Conservation (phyloP, 2,113 vertebrate species). For the Lasiurus borealis region DNA sequence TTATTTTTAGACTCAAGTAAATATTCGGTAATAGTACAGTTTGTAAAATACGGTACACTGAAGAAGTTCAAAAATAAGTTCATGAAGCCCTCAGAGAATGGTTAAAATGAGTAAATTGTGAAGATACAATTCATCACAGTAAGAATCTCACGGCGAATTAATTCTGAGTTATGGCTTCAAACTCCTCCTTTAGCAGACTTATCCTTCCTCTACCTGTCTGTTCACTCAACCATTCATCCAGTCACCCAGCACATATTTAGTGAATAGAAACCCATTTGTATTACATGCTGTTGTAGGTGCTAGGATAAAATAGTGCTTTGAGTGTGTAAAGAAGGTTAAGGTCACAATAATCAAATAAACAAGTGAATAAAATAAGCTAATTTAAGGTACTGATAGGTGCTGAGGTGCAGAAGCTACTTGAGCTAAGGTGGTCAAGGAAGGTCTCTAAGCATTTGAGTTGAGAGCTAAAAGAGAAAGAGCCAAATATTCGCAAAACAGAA, state of each 20-base stretch:
- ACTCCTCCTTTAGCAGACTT: background rate
- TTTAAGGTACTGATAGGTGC: background rate
- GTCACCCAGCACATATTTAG: background rate
- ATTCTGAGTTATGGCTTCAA: slow-evolving; percentile 1
- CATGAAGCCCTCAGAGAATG: background rate
- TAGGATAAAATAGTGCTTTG: background rate
- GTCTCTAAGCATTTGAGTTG: background rate
- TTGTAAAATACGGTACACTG: background rate
- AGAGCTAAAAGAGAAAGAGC: background rate
- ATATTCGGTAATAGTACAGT: background rate
- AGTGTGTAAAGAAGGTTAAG: background rate
- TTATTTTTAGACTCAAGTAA: slow-evolving; percentile 32
- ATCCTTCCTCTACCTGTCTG: background rate
- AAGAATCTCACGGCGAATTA: background rate
- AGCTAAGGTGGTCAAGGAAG: background rate
- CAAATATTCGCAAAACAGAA: background rate
- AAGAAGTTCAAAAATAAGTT: slow-evolving; percentile 2
- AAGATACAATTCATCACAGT: background rate
- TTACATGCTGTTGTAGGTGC: background rate
- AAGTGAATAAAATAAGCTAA: background rate
- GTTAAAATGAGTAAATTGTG: background rate
- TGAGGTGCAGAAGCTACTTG: background rate
- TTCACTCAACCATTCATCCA: background rate
- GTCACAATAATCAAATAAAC: background rate
- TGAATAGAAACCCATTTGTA: background rate